These are phyloP conservation scores for Apocheima hispidaria DNA, from an alignment of 2,888 invertebrate genomes.

Conservation along the genomic window DNA sequence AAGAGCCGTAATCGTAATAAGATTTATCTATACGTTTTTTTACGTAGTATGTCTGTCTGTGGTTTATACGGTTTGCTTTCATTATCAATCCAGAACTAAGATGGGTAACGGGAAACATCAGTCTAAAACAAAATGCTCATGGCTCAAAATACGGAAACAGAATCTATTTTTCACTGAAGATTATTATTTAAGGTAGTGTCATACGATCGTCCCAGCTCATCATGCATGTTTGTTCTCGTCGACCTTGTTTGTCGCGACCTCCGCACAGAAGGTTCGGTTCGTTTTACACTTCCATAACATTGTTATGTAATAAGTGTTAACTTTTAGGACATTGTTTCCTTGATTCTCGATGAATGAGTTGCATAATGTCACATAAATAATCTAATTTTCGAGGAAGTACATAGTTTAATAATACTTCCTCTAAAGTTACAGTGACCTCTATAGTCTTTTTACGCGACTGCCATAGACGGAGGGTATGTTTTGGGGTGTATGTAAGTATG, in stretches of 20 bases:
- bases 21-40: no score
- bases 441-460: not conserved
- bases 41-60: no score
- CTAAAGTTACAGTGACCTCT: constrained; percentile 14
- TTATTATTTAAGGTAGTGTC: constrained; percentile 8
- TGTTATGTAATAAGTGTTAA: constrained; percentile 39
- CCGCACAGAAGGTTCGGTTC: constrained; percentile 49
- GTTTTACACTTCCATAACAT: constrained; percentile 52
- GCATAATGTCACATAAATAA: constrained; percentile 40
- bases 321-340: constrained; percentile 47
- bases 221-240: constrained; percentile 12
- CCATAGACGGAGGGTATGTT: no score
- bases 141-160: not conserved
- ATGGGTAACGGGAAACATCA: not conserved
- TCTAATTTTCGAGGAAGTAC: constrained; percentile 42
- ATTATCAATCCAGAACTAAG: no score
- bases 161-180: not conserved
- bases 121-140: not conserved
- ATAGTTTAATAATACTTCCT: not conserved
- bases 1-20: no score
- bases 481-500: no score
- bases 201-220: constrained; percentile 15
- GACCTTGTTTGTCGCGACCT: constrained; percentile 31
- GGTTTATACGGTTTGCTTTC: no score
- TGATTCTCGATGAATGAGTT: constrained; percentile 41